Evolutionary conservation across 2,888 invertebrate genomes (phyloP), one percentile per base, ranked within the genome.

Genomic region (Monopis laevigella): DNA sequence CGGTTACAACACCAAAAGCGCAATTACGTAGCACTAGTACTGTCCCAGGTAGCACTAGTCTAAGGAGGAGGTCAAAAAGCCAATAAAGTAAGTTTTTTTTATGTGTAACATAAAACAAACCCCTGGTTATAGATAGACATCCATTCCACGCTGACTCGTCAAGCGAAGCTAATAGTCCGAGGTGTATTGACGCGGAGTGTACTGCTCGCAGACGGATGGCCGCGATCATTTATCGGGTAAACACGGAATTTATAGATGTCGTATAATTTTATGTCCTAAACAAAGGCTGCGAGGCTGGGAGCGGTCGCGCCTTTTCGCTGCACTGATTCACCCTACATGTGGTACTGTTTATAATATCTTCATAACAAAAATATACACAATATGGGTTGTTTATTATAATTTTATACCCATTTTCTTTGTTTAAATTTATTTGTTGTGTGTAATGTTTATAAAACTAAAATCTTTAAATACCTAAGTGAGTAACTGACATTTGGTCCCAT

Each of bases 191-290:
- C 34, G 39, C 44, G 14, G 40, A 53, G 61, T 55, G 59, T 55
- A 64, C 64, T 57, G 54, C 52, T 46, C 42, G 64, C 56, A 56
- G 55, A 56, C 57, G 58, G 56, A 62, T 60, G 58, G 59, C 62
- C 61, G 61, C 65, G 59, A 66, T 69, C 65, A 68, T 72, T 69
- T 70, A 67, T 69, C 61, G 63, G 56, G 69, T 75, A 75, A 77
- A 78, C 74, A 78, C 66, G 70, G 65, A 71, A 72, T 80, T 78
- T 78, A 78, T 77, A 65, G 65, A 59, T 65, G 72, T 75, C 75
- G 73, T 80, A 78, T 78, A 78, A 74, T 73, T 78, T 78, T 70
- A 78, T 75, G 73, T 65, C 71, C 67, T 70, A 78, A 80, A 78
- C 78, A 80, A 77, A 77, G 68, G 30, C 19, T 65, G 65, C 65